These are phyloP conservation scores for Salvator merianae DNA, from an alignment of 2,113 vertebrate genomes.

Conservation along the genomic window DNA sequence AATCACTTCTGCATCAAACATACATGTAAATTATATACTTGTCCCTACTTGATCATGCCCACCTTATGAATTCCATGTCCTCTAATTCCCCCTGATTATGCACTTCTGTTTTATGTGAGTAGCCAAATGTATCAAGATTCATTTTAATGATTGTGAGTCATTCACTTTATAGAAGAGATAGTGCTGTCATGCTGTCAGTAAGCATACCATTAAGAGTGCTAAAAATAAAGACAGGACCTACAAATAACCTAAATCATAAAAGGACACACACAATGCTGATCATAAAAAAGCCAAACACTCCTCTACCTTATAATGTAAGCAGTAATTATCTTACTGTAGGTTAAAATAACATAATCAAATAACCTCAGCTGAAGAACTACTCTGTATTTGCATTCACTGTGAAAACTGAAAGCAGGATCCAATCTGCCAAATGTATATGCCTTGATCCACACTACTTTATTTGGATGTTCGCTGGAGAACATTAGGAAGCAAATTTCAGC, in stretches of 20 bases:
- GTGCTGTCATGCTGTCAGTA: conserved; percentile 60
- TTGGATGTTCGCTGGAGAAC: too few species aligned
- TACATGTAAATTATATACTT: conserved; percentile 52
- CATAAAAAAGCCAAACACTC: background rate
- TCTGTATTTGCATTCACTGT: background rate
- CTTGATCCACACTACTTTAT: background rate
- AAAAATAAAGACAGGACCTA: conserved; percentile 74
- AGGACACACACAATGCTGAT: conserved; percentile 32
- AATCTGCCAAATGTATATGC: background rate
- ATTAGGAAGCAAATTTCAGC: too few species aligned
- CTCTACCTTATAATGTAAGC: background rate
- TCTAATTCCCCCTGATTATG: conserved; percentile 66
- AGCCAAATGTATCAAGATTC: conserved; percentile 72
- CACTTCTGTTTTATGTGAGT: conserved; percentile 61
- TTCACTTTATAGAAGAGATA: conserved; percentile 69
- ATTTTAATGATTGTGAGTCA: conserved; percentile 75
- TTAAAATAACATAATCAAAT: conserved; percentile 15
- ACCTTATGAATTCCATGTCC: conserved; percentile 71
- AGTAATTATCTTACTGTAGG: conserved; percentile 1
- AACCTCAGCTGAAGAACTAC: background rate
- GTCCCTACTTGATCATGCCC: conserved; percentile 70
- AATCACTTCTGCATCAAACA: conserved; percentile 58
- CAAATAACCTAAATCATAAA: conserved; percentile 60
- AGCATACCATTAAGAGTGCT: conserved; percentile 67
- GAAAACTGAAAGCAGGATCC: background rate